Evolutionary conservation across 2,113 vertebrate genomes (phyloP).

Genomic region (Syrrhaptes paradoxus): DNA sequence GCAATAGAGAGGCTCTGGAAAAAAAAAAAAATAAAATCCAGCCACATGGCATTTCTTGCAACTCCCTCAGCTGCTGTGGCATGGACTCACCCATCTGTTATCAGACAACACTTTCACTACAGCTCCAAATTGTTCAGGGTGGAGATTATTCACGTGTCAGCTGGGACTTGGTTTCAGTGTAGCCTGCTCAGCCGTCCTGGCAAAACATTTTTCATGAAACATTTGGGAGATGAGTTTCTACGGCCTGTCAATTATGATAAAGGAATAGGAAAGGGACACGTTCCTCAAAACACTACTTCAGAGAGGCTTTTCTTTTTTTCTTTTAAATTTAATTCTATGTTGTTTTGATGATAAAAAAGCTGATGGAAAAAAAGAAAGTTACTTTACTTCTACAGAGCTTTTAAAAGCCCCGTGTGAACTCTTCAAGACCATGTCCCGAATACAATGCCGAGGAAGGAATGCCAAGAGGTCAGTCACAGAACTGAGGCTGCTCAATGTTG

Average conservation of each 20-base stretch:
- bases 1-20: not conserved
- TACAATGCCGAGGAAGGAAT: fast-evolving
- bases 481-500: too few species aligned
- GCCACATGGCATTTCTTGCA: constrained; percentile 24
- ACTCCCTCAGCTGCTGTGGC: constrained; percentile 25
- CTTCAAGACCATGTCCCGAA: not conserved
- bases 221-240: constrained; percentile 32
- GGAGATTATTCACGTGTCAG: constrained; percentile 54
- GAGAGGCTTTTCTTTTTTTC: not conserved
- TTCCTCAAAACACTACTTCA: not conserved
- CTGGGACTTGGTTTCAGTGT: constrained; percentile 21
- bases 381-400: not conserved
- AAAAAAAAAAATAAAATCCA: not conserved
- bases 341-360: not conserved
- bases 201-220: constrained; percentile 51
- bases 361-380: not conserved
- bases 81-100: constrained; percentile 49
- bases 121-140: constrained; percentile 20
- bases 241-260: constrained; percentile 32
- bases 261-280: not conserved
- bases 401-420: not conserved
- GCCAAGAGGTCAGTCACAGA: not conserved
- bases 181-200: constrained; percentile 15
- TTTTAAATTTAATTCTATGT: not conserved
- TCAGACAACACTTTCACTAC: not conserved